Base-by-base conservation (phyloP, 92 coral and sea anemone genomes). In the Zoanthus solanderi region DNA sequence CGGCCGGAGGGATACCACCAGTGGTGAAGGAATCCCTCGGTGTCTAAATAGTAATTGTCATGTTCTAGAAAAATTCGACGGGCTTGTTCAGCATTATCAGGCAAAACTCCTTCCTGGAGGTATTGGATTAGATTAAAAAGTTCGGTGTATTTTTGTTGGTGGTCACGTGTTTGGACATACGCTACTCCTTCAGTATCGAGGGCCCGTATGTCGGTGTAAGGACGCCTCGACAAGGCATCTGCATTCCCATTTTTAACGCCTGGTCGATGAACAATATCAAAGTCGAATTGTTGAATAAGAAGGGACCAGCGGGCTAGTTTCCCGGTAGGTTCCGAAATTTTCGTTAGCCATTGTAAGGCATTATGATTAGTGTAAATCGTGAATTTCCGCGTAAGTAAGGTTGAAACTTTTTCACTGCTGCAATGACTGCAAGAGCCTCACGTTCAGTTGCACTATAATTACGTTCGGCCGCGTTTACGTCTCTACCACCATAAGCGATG, bases 361-460 rank as follows among this genome's bases (percentile, higher is more conserved):
- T 79, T 83, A 56, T 91, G 94, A 30, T 91, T 88, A 0, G 89
- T 91, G 17, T 14, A 30, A 1, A 88, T 76, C 0, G 73, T 84
- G 56, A 91, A 84, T 50, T 84, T 30, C 5, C 88, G 28, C 83
- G 74, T 16, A 91, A 34, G 29, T 81, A 90, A 0, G 90, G 73
- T 12, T 87, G 89, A 77, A 91, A 87, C 12, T 83, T 68, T 7
- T 71, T 84, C 0, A 84, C 72, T 0, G 87, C 89, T 11, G 68
- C 81, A 16, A 91, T 76, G 0, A 91, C 90, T 5, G 90, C 90
- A 3, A 88, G 86, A 4, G 90, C 94, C 48, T 91, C 94, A 1
- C 89, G 86, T 56, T 91, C 94, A 0, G 92, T 91, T 0, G 91
- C 92, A 2, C 92, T 84, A 67, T 89, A 92, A 10, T 86, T 85